These are phyloP conservation scores for Carabus problematicus DNA, from an alignment of 2,888 invertebrate genomes.

Conservation along the genomic window DNA sequence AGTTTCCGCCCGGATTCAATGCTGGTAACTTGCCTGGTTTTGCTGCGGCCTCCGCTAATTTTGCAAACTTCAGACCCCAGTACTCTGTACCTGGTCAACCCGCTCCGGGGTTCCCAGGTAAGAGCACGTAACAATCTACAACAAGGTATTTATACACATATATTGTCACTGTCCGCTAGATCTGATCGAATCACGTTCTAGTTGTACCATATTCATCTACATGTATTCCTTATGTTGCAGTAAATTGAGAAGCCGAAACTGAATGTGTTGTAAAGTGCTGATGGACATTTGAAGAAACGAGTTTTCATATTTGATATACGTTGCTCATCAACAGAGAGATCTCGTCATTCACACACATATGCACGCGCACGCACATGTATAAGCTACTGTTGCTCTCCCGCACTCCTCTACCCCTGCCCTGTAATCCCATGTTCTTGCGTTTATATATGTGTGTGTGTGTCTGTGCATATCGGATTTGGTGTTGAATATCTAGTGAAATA, in stretches of 20 bases:
- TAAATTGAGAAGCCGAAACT: not conserved
- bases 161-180: not conserved
- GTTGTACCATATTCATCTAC: not conserved
- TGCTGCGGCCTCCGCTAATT: constrained; percentile 80
- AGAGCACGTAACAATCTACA: constrained; percentile 38
- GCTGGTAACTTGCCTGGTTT: constrained; percentile 75
- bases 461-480: no score
- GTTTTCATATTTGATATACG: no score
- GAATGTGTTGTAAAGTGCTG: no score
- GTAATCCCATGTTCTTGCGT: no score
- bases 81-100: constrained; percentile 76
- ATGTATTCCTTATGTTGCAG: not conserved
- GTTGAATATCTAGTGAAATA: no score
- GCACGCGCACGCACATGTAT: no score
- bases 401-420: no score
- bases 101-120: constrained; percentile 57
- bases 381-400: no score
- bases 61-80: constrained; percentile 90
- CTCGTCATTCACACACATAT: no score
- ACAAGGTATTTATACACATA: constrained; percentile 13
- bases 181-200: not conserved
- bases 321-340: no score
- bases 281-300: no score
- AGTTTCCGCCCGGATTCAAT: constrained; percentile 85
- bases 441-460: no score